Conservation (phyloP, 2,888 invertebrate species). For the Spisula subtruncata region DNA sequence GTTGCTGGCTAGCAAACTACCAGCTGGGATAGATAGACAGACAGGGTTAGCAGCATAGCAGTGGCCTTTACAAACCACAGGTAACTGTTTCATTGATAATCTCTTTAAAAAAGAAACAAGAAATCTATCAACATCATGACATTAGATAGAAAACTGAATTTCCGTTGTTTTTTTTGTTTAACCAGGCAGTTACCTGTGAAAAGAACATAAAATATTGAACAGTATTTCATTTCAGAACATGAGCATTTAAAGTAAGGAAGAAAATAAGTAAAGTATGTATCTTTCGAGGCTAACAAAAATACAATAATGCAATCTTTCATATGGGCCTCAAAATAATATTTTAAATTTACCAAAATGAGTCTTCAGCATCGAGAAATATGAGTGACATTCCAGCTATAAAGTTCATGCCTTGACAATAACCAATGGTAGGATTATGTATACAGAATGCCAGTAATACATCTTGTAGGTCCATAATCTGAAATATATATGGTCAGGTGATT, state of each 20-base stretch:
- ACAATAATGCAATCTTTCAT: not conserved
- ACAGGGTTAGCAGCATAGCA: too few species aligned
- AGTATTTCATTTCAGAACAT: not conserved
- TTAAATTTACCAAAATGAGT: slow-evolving; percentile 89
- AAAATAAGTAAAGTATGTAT: too few species aligned
- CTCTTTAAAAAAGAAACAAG: too few species aligned
- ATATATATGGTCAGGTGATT: not conserved
- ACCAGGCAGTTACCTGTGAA: not conserved
- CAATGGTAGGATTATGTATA: slow-evolving; percentile 89
- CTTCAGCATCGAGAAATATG: slow-evolving; percentile 89
- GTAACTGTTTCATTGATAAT: too few species aligned
- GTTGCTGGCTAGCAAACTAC: not conserved
- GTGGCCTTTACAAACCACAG: too few species aligned
- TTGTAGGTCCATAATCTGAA: slow-evolving; percentile 88
- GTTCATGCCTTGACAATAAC: slow-evolving; percentile 90
- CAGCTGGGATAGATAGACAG: not conserved
- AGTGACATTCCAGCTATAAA: slow-evolving; percentile 89
- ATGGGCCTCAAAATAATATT: slow-evolving; percentile 29
- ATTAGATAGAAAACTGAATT: too few species aligned
- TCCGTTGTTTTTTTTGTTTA: too few species aligned
- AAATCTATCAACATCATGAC: too few species aligned
- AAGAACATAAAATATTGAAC: not conserved
- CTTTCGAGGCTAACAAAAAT: too few species aligned
- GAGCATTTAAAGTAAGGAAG: too few species aligned
- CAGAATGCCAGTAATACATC: slow-evolving; percentile 89